Evolutionary conservation across 2,113 vertebrate genomes (phyloP).

Genomic region (Accipiter virgatus): DNA sequence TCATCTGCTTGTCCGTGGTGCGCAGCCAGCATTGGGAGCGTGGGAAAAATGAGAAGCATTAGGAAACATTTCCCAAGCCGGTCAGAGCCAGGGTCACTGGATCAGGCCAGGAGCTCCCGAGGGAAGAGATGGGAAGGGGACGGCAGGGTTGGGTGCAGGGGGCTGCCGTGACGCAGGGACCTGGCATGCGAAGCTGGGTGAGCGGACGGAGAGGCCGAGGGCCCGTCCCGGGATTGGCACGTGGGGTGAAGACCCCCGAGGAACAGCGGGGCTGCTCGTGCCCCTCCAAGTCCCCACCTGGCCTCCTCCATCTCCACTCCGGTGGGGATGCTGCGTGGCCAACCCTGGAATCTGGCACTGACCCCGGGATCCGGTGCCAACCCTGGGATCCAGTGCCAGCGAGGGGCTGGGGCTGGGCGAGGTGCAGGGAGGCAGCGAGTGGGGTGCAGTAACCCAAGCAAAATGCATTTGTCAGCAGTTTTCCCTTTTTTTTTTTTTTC

Average conservation of each 20-base stretch:
- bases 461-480: neutral
- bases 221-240: fast-evolving
- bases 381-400: neutral
- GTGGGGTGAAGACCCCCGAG: neutral
- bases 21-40: neutral
- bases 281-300: neutral
- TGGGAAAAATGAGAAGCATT: neutral
- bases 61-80: neutral
- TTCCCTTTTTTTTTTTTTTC: neutral
- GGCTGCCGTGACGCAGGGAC: neutral
- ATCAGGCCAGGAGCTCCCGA: neutral
- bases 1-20: neutral
- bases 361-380: neutral
- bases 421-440: neutral
- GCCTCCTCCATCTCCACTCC: neutral
- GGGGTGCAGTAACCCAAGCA: neutral
- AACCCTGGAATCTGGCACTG: fast-evolving
- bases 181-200: neutral
- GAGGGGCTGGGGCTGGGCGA: neutral
- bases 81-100: neutral
- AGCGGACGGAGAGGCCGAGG: neutral
- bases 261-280: neutral
- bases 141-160: neutral
- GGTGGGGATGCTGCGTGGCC: fast-evolving
- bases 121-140: neutral